These are phyloP conservation scores for Acropternis orthonyx DNA, from an alignment of 2,797 vertebrate genomes.

Conservation along the genomic window DNA sequence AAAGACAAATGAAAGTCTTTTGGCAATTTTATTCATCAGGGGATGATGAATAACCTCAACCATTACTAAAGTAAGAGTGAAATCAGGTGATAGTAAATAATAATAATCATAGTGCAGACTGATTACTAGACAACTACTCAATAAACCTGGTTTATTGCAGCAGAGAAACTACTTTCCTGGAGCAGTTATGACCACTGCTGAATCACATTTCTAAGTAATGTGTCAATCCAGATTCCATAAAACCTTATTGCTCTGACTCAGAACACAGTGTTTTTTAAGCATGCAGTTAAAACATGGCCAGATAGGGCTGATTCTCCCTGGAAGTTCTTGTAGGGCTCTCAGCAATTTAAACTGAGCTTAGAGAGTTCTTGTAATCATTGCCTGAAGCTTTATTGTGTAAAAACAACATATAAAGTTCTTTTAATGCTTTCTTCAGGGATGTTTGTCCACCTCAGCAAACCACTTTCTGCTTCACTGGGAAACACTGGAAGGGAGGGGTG, in stretches of 20 bases:
- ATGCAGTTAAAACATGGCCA: background rate
- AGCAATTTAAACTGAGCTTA: background rate
- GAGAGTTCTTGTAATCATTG: background rate
- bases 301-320: background rate
- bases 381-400: background rate
- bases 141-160: conserved; percentile 58
- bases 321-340: background rate
- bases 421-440: background rate
- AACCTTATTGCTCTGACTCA: background rate
- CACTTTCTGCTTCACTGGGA: background rate
- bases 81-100: conserved; percentile 54
- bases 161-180: conserved; percentile 23
- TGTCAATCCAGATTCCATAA: conserved; percentile 42
- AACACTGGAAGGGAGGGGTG: background rate
- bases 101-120: conserved; percentile 34
- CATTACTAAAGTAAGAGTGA: conserved; percentile 11
- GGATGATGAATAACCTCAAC: background rate
- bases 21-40: background rate
- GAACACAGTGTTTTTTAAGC: background rate
- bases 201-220: conserved; percentile 44
- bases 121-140: conserved; percentile 53
- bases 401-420: background rate
- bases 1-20: conserved; percentile 27
- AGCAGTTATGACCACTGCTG: background rate
- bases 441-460: background rate